Percentiles rank a stretch among this genome's conserved stretches.
These are phyloP conservation scores for Magallana ariakensis DNA, from an alignment of 1,140 invertebrate genomes.

Conservation along the genomic window DNA sequence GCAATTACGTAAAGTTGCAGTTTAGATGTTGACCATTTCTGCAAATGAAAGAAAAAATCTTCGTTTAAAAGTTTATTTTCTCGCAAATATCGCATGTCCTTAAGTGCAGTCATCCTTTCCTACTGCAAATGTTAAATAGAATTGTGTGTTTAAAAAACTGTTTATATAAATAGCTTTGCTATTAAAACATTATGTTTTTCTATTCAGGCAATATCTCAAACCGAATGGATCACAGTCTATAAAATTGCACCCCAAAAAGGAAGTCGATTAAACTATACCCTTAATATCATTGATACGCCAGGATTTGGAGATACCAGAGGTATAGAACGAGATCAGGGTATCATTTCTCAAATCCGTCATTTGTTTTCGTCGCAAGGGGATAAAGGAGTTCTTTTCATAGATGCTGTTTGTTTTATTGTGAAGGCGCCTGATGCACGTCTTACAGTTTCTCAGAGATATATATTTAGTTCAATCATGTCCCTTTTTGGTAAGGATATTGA, in stretches of 20 bases:
- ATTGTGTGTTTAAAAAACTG: no score
- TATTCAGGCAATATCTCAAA: conserved; percentile 58
- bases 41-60: no score
- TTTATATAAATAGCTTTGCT: no score
- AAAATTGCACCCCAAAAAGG: conserved; percentile 43
- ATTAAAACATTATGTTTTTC: background rate
- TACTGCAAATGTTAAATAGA: no score
- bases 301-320: conserved; percentile 64
- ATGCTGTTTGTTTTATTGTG: conserved; percentile 58
- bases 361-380: conserved; percentile 47
- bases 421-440: conserved; percentile 56
- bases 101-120: no score
- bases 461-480: conserved; percentile 64
- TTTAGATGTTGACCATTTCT: no score
- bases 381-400: conserved; percentile 55
- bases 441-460: conserved; percentile 59
- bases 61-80: no score
- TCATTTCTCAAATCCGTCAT: conserved; percentile 52
- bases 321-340: conserved; percentile 48
- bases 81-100: no score
- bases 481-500: conserved; percentile 68
- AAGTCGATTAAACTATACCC: conserved; percentile 26
- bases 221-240: conserved; percentile 62
- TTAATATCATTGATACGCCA: conserved; percentile 49
- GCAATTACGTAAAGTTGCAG: no score